Evolutionary conservation across 2,888 invertebrate genomes (phyloP).

Genomic region (Erpobdella octoculata): DNA sequence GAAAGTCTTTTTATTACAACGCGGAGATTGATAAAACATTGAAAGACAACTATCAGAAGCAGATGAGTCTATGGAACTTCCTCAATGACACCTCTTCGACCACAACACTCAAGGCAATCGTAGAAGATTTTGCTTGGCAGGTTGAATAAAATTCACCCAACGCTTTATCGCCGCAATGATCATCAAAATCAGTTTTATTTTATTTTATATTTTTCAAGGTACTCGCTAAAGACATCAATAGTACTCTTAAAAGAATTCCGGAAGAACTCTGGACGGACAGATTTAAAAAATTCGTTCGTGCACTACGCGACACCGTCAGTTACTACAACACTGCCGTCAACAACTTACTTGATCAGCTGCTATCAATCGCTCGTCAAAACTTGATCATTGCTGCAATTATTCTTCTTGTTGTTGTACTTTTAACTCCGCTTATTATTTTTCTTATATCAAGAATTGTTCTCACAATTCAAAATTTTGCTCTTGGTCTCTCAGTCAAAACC

Average conservation of each 20-base stretch:
- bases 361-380: background rate
- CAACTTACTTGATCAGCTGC: background rate
- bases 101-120: background rate
- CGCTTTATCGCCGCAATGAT: too few species aligned
- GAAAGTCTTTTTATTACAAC: constrained; percentile 22
- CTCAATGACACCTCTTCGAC: background rate
- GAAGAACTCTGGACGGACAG: constrained; percentile 18
- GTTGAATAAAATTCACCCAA: too few species aligned
- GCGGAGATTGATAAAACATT: background rate
- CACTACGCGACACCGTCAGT: background rate
- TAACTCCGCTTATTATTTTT: constrained; percentile 44
- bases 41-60: constrained; percentile 2
- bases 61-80: constrained; percentile 17
- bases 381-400: constrained; percentile 64
- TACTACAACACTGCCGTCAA: background rate
- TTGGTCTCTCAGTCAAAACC: constrained; percentile 43
- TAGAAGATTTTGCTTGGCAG: constrained; percentile 14
- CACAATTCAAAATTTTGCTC: constrained; percentile 43
- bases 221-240: background rate
- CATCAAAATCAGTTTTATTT: too few species aligned
- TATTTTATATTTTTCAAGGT: too few species aligned
- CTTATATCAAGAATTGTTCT: constrained; percentile 40
- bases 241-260: background rate
- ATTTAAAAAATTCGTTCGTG: constrained; percentile 15
- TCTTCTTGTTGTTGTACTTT: constrained; percentile 42